Conservation (phyloP, 2,797 vertebrate species). For the Crypturellus tataupa region DNA sequence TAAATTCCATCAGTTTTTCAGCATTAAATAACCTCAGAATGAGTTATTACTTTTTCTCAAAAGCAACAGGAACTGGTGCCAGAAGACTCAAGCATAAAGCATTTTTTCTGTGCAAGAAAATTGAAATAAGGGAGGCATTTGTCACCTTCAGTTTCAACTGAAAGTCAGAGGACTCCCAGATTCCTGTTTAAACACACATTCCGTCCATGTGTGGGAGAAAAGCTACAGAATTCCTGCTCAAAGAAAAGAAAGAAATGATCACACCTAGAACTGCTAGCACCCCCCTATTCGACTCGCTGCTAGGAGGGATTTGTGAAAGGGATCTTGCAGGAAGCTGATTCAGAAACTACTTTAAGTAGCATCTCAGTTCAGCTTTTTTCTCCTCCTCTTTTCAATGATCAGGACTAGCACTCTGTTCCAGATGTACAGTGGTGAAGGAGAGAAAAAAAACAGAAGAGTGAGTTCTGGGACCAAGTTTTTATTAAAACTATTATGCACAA, state of each 20-base stretch:
- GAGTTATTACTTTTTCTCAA: conserved; percentile 39
- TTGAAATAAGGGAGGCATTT: conserved; percentile 38
- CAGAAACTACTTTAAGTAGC: not conserved
- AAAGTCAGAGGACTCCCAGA: conserved; percentile 12
- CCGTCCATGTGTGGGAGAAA: not conserved
- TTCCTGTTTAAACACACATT: not conserved
- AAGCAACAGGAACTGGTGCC: conserved; percentile 12
- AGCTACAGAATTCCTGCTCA: not conserved
- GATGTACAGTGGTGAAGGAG: too few relatives aligned
- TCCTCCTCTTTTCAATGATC: not conserved
- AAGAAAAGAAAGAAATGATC: not conserved
- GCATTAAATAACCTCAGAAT: conserved; percentile 33
- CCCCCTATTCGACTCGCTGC: not conserved
- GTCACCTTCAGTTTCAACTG: conserved; percentile 28
- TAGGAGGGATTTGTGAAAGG: not conserved
- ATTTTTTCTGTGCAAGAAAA: conserved; percentile 28
- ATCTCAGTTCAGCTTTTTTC: not conserved
- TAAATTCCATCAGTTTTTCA: conserved; percentile 3
- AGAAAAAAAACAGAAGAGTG: not conserved
- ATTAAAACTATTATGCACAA: not conserved
- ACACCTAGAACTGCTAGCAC: not conserved
- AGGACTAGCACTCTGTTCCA: not conserved
- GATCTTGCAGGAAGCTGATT: not conserved
- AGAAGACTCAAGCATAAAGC: conserved; percentile 31
- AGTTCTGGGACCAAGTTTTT: not conserved